These are phyloP conservation scores for Nomada ferruginata DNA, from an alignment of 2,888 invertebrate genomes.

Conservation along the genomic window DNA sequence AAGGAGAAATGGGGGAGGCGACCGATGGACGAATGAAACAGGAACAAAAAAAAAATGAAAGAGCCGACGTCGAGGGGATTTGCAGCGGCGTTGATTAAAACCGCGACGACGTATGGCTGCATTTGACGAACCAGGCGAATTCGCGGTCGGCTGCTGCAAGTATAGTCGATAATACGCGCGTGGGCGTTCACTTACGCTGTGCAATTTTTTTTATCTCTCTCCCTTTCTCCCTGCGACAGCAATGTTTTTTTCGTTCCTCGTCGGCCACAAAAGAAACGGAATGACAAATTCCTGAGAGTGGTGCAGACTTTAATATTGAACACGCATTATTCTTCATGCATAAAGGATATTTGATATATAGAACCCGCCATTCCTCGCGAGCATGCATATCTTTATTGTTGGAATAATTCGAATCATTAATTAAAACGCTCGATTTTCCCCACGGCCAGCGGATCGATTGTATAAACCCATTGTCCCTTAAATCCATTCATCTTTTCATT, in stretches of 20 bases:
- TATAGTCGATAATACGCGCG: conserved; percentile 44
- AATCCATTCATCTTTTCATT: too few species aligned
- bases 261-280: conserved; percentile 69
- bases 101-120: conserved; percentile 80
- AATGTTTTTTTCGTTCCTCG: conserved; percentile 7
- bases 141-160: conserved; percentile 45
- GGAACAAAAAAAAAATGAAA: conserved; percentile 68
- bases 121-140: conserved; percentile 71
- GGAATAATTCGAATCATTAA: conserved; percentile 40
- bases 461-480: not conserved
- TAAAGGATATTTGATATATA: conserved; percentile 62
- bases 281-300: conserved; percentile 70
- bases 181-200: conserved; percentile 38
- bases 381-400: conserved; percentile 52
- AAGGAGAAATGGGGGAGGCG: conserved; percentile 55
- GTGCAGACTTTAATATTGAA: conserved; percentile 57
- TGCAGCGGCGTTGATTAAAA: conserved; percentile 82
- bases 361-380: conserved; percentile 4
- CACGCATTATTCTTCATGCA: conserved; percentile 64
- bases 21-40: conserved; percentile 58
- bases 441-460: not conserved
- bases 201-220: conserved; percentile 46
- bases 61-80: conserved; percentile 79
- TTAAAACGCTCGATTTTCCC: not conserved
- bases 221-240: not conserved